Base-by-base conservation (phyloP, 1,140 invertebrate genomes). In the Papilio glaucus region DNA sequence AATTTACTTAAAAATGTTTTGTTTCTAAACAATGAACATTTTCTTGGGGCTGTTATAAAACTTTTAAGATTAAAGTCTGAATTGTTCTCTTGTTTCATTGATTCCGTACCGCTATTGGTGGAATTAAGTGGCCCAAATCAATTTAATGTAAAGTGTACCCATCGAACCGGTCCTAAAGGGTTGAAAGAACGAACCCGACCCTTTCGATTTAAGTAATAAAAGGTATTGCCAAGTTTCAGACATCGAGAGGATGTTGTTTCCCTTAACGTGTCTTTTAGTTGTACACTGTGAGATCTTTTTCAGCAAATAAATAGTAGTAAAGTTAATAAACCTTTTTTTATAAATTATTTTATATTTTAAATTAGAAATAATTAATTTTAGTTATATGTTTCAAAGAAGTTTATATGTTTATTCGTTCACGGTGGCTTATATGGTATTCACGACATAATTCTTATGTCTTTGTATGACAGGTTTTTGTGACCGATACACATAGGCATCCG, bases 51-150 rank as follows among this genome's bases (percentile, higher is more conserved):
- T 57, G 24, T 24, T 57, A 12, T 18, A 24, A 69, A 69, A 69
- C 26, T 69, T 68, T 33, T 26, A 53, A 53, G 5, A 67, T 67
- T 67, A 69, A 69, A 53, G 45, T 24, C 12, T 12, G 15, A 37
- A 38, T 12, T 53, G 24, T 49, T 49, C 67, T 26, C 24, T n/a
- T n/a, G 15, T 49, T 49, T 65, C 62, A 39, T 65, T 29, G 18
- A 60, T 60, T 62, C 15, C 15, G 37, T 18, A 18, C 18, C 45
- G 26, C 33, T 53, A 69, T 68, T 68, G 65, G 42, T 8, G 42
- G 45, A 69, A 53, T 69, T 69, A 69, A 69, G 67, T 53, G 67
- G 67, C 41, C 42, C 45, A 33, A 69, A 49, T 69, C 42, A 18
- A 69, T 69, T 69, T 37, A 18, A 18, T 53, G 42, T 69, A 68